Evolutionary conservation across 2,113 vertebrate species (phyloP).

Genomic region (Thalassarche chlororhynchos): DNA sequence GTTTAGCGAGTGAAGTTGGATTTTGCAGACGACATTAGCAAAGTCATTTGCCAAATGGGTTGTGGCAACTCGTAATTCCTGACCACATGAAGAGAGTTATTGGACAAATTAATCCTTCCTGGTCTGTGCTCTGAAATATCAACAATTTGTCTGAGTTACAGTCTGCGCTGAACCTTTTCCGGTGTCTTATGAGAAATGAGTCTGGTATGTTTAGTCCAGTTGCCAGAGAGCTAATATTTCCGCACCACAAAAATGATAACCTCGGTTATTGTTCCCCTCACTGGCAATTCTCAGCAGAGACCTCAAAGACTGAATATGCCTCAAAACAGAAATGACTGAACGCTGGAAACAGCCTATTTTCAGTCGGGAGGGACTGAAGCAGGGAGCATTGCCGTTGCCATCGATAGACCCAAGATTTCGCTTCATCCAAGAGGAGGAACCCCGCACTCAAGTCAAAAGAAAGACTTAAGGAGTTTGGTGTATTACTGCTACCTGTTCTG

Average conservation of each 20-base stretch:
- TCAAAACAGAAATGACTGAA: not conserved
- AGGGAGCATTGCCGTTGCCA: not conserved
- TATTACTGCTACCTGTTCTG: not conserved
- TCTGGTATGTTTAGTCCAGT: slow-evolving; percentile 32
- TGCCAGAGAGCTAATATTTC: slow-evolving; percentile 14
- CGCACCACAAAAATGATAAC: slow-evolving; percentile 22
- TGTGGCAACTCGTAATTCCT: slow-evolving; percentile 18
- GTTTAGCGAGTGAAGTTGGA: not conserved
- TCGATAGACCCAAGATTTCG: not conserved
- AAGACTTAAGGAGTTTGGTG: not conserved
- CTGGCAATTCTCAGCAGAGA: not conserved
- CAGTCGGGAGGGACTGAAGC: not conserved
- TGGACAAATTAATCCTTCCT: slow-evolving; percentile 47
- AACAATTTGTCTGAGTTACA: slow-evolving; percentile 5
- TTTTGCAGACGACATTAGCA: not conserved
- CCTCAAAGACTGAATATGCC: not conserved
- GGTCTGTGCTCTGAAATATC: slow-evolving; percentile 21
- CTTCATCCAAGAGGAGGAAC: not conserved
- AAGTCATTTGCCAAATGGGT: not conserved
- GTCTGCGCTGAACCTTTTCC: not conserved
- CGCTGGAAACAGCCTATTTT: not conserved
- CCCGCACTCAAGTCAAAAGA: not conserved
- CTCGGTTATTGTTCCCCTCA: not conserved
- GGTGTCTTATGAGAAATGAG: slow-evolving; percentile 35
- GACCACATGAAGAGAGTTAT: not conserved